Evolutionary conservation across 2,888 invertebrate species (phyloP), one percentile per base, ranked within the genome.

Genomic region (Chydorus sphaericus): DNA sequence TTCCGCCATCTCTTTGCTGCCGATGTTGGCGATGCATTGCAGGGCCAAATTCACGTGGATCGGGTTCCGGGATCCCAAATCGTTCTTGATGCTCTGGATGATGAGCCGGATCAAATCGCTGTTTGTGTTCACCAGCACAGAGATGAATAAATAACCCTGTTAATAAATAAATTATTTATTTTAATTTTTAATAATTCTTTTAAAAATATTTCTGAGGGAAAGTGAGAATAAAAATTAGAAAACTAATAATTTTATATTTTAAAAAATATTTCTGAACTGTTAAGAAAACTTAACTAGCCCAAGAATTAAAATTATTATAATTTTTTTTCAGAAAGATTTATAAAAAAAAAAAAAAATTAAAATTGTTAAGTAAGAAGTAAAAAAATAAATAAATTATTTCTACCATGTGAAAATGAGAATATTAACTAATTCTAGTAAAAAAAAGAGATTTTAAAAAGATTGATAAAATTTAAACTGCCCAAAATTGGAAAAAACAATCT

Each of bases 1-100:
- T 71, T 98, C 97, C n/a, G 96, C 97, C 98, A 99, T 99, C 70
- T 99, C 98, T 67, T 90, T 85, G 70, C 93, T 94, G 57, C 98
- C 98, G 71, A 99, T 97, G 72, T 99, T 99, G 55, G 98, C 97
- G 68, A 99, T 97, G 73, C 98, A 99, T 73, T 99, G 97, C 63
- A 99, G 77, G 51, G 98, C 97, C 68, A 99, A 78, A 72, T 96
- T 97, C 55, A 98, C 94, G 70, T 97, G 96, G 66, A 97, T 90
- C 38, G 98, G 97, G 75, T 98, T 99, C 64, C 89, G 80, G 60
- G 91, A 92, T 65, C 84, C 83, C 67, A 99, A 77, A 76, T 99
- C 98, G 77, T 96, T 97, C 74, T 97, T 96, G 69, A 99, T 96
- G 69, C 93, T 93, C 74, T 98, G 96, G 65, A 97, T 94, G 65